Evolutionary conservation across 2,113 vertebrate species (phyloP).

Genomic region (Cichladusa arquata): DNA sequence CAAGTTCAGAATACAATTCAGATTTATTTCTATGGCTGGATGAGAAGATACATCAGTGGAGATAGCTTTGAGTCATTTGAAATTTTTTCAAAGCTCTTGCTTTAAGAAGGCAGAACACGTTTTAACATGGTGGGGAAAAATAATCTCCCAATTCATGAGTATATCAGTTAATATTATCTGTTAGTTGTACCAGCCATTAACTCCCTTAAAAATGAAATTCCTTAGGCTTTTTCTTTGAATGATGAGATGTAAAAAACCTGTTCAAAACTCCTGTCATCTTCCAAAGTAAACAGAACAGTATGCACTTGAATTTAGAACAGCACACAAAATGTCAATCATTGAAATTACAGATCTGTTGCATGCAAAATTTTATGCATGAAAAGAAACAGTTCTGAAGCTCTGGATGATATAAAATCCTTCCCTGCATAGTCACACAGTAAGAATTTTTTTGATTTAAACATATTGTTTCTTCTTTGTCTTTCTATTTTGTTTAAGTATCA

Average conservation of each 20-base stretch:
- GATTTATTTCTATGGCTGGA: not conserved
- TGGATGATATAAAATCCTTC: not conserved
- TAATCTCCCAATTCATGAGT: not conserved
- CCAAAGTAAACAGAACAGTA: not conserved
- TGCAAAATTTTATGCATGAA: not conserved
- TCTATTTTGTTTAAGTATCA: not conserved
- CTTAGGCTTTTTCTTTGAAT: not conserved
- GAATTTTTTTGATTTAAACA: not conserved
- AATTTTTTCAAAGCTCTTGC: not conserved
- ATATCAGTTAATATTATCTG: not conserved
- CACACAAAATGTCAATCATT: not conserved
- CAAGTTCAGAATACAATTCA: not conserved
- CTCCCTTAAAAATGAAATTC: not conserved
- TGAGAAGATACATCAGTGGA: not conserved
- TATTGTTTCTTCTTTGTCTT: not conserved
- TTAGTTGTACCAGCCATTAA: not conserved
- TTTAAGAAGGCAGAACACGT: not conserved
- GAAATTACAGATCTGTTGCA: not conserved
- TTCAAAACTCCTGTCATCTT: not conserved
- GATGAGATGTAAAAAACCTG: not conserved
- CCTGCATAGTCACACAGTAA: not conserved
- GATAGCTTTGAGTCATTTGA: not conserved
- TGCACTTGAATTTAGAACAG: not conserved
- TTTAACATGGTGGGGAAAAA: not conserved
- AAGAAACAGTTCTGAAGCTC: not conserved